These are phyloP conservation scores for Nomada lathburiana DNA, from an alignment of 2,888 invertebrate genomes.

Conservation along the genomic window DNA sequence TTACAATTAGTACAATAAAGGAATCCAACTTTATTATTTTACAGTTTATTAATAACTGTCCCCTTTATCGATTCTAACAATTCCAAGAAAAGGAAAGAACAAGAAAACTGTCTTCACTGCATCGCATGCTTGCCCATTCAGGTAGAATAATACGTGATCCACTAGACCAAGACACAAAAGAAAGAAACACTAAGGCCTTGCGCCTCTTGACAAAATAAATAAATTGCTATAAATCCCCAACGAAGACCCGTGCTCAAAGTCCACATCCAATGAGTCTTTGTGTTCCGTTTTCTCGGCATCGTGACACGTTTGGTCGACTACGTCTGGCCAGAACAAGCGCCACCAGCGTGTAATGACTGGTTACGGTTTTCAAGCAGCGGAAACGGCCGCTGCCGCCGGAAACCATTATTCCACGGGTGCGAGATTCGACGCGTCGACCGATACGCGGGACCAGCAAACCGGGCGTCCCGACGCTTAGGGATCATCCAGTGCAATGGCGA, in stretches of 20 bases:
- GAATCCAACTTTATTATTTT: too few relatives aligned
- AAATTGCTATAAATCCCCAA: not conserved
- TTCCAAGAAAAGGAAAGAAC: too few relatives aligned
- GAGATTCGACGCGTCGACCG: conserved; percentile 35
- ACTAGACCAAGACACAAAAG: too few relatives aligned
- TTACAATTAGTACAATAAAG: too few relatives aligned
- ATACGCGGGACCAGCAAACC: conserved; percentile 7
- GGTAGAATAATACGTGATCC: too few relatives aligned
- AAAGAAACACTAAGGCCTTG: not conserved
- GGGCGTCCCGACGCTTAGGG: not conserved
- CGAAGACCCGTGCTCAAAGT: not conserved
- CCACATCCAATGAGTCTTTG: not conserved
- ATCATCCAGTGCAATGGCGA: conserved; percentile 23
- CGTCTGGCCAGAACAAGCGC: not conserved
- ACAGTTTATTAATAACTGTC: too few relatives aligned
- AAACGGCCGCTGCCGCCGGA: conserved; percentile 50
- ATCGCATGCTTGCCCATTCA: too few relatives aligned
- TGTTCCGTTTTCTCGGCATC: not conserved
- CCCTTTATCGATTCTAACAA: too few relatives aligned
- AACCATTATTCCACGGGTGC: conserved; percentile 53
- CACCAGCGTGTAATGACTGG: conserved; percentile 47
- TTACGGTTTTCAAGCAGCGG: conserved; percentile 48
- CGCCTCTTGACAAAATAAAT: not conserved
- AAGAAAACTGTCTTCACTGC: too few relatives aligned
- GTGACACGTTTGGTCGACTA: not conserved